Evolutionary conservation across 2,797 vertebrate species (phyloP), one percentile per base, ranked within the genome.

Genomic region (Poeciliopsis gracilis): DNA sequence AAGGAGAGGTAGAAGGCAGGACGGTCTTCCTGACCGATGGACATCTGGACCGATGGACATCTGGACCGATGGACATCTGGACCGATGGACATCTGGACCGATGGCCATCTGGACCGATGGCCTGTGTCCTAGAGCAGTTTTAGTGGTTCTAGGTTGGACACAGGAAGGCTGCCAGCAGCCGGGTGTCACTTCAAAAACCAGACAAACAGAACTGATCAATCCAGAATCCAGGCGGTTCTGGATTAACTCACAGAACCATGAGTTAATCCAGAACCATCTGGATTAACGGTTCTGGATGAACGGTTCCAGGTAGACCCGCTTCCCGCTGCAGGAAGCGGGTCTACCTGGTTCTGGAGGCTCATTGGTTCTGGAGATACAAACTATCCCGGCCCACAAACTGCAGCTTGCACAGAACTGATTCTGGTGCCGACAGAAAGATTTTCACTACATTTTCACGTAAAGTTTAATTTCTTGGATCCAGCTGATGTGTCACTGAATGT

Each of bases 1-100:
- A 97, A 96, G 4, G 96, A 97, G 75, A 94, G 96, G 90, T 97
- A 85, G 36, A 38, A 38, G 36, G 36, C 36, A 38, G 36, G 36
- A 38, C 36, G 36, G 36, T 36, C 36, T 36, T 5, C 36, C 36
- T 36, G 36, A 47, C 76, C 94, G 96, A 89, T 97, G 84, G 84
- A 84, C 11, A 4, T 23, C 5, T n/a, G 72, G 49, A 47, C 76
- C 94, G 96, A 89, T 97, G 83, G 84, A 84, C 11, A 2, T 23
- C 5, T n/a, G 72, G 49, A 55, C 20, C 25, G 33, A 15, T 46
- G 45, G 45, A 15, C 45, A 4, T 46, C 45, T 46, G 41, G 41
- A 41, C 76, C 94, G 96, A 89, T 97, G 33, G 20, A 38, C 72
- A 13, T 12, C 45, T 13, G 45, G 45, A 45, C 76, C 94, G 96